A percentile compares a stretch with the other conserved stretches of the same genome.
These are phyloP conservation scores for Trachelus iudaicus DNA, from an alignment of 2,888 invertebrate genomes.

Conservation along the genomic window DNA sequence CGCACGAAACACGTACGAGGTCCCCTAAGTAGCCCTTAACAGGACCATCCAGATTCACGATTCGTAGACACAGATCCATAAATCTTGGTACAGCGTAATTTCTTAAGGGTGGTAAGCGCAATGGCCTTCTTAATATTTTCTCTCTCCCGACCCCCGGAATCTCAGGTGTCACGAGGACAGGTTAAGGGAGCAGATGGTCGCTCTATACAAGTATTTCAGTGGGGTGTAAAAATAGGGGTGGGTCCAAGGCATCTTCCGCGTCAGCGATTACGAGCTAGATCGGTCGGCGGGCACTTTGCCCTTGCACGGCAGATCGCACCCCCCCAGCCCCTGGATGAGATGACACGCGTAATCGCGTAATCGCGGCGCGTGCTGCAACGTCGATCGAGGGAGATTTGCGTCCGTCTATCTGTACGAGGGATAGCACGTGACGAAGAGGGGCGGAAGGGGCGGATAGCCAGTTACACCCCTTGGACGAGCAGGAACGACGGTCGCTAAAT, in stretches of 20 bases:
- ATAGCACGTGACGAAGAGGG: conserved; percentile 32
- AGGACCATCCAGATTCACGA: neutral
- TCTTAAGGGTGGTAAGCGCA: neutral
- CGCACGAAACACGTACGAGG: neutral
- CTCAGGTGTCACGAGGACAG: neutral
- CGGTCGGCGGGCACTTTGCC: conserved; percentile 20
- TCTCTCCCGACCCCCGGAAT: neutral
- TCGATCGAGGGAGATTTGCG: conserved; percentile 59
- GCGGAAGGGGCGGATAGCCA: neutral
- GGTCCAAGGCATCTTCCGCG: conserved; percentile 32
- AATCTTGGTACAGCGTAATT: neutral
- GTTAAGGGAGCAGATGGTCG: neutral
- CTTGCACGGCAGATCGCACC: conserved; percentile 10
- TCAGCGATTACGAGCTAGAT: conserved; percentile 21
- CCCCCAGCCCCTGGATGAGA: conserved; percentile 30
- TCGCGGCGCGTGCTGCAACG: conserved; percentile 64
- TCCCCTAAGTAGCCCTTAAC: neutral
- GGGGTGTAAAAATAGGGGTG: neutral
- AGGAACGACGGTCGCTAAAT: neutral
- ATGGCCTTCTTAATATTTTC: neutral
- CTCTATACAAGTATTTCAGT: neutral
- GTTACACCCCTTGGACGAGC: neutral
- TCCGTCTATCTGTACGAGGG: conserved; percentile 39
- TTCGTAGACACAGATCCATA: neutral
- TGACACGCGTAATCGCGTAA: conserved; percentile 66